Evolutionary conservation across 1,140 invertebrate species (phyloP).

Genomic region (Eubasilissa regina): DNA sequence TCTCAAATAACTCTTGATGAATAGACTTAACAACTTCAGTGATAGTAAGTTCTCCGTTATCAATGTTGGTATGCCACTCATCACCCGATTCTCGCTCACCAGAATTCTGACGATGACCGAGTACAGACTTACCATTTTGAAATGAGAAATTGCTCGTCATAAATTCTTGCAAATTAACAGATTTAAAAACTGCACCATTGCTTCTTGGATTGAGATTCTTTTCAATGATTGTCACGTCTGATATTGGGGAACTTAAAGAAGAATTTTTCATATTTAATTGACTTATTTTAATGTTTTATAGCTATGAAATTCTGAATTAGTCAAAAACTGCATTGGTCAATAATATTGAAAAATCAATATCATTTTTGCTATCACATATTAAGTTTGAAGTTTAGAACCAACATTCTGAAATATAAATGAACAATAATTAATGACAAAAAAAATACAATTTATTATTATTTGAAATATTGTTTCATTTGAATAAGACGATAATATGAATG

Average conservation of each 20-base stretch:
- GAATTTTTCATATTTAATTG: background rate
- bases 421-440: too few species aligned
- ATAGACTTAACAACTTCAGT: conserved; percentile 27
- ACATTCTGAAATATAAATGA: background rate
- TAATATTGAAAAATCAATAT: background rate
- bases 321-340: conserved; percentile 8
- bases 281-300: background rate
- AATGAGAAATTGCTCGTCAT: background rate
- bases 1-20: background rate
- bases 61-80: conserved; percentile 32
- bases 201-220: background rate
- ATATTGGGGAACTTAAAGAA: background rate
- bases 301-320: background rate
- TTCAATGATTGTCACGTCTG: conserved; percentile 7
- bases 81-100: conserved; percentile 4
- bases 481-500: too few species aligned
- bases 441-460: too few species aligned
- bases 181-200: conserved; percentile 4
- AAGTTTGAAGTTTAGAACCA: background rate
- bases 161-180: conserved; percentile 23
- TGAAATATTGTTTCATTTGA: too few species aligned
- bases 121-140: background rate
- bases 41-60: conserved; percentile 30
- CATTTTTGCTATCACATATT: background rate
- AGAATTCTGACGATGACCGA: background rate